Conservation (phyloP, 2,888 invertebrate species). For the Drosophila mimica region DNA sequence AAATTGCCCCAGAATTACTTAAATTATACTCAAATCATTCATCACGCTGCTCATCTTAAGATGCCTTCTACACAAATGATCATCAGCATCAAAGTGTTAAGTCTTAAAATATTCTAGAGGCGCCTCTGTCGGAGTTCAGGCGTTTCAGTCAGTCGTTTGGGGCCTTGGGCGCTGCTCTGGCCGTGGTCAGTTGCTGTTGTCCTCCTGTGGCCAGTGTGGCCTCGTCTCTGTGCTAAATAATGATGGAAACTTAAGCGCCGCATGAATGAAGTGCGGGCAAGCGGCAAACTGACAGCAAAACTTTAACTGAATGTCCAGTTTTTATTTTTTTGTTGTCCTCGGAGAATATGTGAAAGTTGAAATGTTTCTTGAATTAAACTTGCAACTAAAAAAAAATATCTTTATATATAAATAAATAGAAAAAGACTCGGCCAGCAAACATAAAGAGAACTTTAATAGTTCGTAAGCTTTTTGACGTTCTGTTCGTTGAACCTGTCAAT, state of each 20-base stretch:
- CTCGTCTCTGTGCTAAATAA: slow-evolving; percentile 77
- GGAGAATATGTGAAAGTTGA: slow-evolving; percentile 82
- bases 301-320: slow-evolving; percentile 83
- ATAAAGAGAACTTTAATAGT: slow-evolving; percentile 73
- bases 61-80: slow-evolving; percentile 13
- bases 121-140: slow-evolving; percentile 21
- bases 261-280: slow-evolving; percentile 56
- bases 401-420: slow-evolving; percentile 12
- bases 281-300: slow-evolving; percentile 61
- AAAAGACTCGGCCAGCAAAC: slow-evolving; percentile 36
- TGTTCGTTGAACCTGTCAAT: slow-evolving; percentile 70
- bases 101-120: slow-evolving; percentile 45
- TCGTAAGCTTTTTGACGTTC: slow-evolving; percentile 69
- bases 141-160: slow-evolving; percentile 19
- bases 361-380: slow-evolving; percentile 81
- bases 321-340: slow-evolving; percentile 80
- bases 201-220: slow-evolving; percentile 68
- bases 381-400: slow-evolving; percentile 41
- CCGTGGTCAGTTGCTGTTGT: slow-evolving; percentile 48
- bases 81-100: slow-evolving; percentile 46
- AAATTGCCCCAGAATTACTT: not conserved
- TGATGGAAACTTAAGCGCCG: slow-evolving; percentile 76
- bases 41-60: not conserved
- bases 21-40: not conserved
- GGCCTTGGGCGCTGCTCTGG: slow-evolving; percentile 19